Evolutionary conservation across 2,797 vertebrate species (phyloP).

Genomic region (Rhinoraja longicauda): DNA sequence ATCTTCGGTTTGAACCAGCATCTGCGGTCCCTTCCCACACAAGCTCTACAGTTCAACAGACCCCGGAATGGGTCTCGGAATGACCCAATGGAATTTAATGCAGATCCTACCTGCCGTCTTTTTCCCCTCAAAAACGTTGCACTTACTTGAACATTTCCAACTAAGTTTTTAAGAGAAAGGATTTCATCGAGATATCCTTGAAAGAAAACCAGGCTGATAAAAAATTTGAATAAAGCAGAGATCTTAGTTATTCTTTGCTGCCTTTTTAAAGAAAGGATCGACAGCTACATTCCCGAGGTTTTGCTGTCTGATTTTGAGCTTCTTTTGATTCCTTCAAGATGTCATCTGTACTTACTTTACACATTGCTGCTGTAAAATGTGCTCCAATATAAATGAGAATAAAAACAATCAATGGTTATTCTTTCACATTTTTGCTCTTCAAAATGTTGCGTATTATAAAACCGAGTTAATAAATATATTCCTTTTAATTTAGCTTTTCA

Average conservation of each 20-base stretch:
- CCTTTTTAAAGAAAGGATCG: not conserved
- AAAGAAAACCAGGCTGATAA: not conserved
- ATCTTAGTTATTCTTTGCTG: not conserved
- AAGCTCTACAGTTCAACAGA: not conserved
- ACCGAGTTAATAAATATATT: constrained; percentile 29
- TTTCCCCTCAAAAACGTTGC: not conserved
- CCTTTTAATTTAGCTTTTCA: constrained; percentile 33
- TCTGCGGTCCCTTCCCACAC: not conserved
- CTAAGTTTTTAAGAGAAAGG: not conserved
- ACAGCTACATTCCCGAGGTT: not conserved
- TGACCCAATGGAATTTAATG: not conserved
- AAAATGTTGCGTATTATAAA: constrained; percentile 27
- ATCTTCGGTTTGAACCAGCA: no score
- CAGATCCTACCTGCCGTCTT: not conserved
- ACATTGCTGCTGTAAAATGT: not conserved
- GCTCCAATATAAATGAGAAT: constrained; percentile 24
- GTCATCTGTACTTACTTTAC: constrained; percentile 23
- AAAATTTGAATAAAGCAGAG: constrained; percentile 17
- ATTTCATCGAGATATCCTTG: not conserved
- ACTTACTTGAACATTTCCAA: not conserved
- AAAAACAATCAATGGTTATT: constrained; percentile 33
- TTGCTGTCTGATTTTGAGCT: not conserved
- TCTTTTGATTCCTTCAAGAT: constrained; percentile 4
- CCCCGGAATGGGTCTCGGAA: not conserved
- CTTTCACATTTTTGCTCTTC: constrained; percentile 22